Evolutionary conservation across 64 coral and sea anemone genomes (phyloP), one percentile per base, ranked within the genome.

Genomic region (Porites australiensis): DNA sequence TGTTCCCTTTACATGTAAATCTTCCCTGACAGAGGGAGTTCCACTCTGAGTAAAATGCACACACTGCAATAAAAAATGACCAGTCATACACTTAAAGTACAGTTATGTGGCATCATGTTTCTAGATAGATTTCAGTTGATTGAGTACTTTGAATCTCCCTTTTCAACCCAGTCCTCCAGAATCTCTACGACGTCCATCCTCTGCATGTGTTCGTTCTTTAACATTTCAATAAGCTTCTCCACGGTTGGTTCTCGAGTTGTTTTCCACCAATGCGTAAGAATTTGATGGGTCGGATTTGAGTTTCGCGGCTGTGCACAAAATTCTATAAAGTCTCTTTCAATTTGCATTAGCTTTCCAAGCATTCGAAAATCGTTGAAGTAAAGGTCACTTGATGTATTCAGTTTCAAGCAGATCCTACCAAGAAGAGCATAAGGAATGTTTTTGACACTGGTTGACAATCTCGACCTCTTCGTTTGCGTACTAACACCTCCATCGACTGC

Each of bases 321-420:
- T 9, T 19, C 23, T 8, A 37, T 83, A 8, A 83, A 6, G 19
- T 66, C 60, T 49, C 8, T 83, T 21, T 45, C 16, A 67, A 12
- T 67, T 66, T 45, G 44, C 80, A 83, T 69, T 50, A 49, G 64
- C 9, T 83, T 62, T n/a, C 80, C 80, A 64, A 83, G 58, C 60
- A 83, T 19, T 50, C 80, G 80, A 50, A 67, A 83, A 83, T 83
- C 80, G 66, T 9, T 63, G 13, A 65, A 83, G 0, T 19, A 0
- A 14, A 66, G 8, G 8, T 68, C 23, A 83, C 67, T 44, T 67
- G 16, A 13, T 67, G 13, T 10, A 10, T 83, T 68, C 3, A 83
- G 62, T 13, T 52, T 66, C 22, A 67, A 1, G 58, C 80, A 83
- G 13, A 83, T 9, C 13, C 68, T 52, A 48, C 44, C 18, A 0